phyloP scores from a whole-genome alignment of 2,113 vertebrate species.

The Syngnathoides biaculeatus region DNA sequence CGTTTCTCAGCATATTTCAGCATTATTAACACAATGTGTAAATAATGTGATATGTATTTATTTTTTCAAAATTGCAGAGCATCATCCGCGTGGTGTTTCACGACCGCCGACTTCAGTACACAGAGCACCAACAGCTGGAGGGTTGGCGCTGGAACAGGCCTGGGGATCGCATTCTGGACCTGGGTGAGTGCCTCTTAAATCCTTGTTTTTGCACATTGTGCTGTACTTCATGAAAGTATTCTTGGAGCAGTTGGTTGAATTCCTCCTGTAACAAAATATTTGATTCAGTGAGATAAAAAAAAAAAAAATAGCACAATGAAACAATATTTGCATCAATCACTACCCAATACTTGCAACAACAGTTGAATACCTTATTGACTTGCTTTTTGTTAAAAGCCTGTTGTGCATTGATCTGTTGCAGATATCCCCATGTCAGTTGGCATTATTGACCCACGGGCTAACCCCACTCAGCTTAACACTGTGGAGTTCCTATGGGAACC shows the following conservation, averaged over 20 bases:
- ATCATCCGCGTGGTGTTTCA: slow-evolving; percentile 97
- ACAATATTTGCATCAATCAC: not conserved
- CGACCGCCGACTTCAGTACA: slow-evolving; percentile 92
- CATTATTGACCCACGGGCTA: slow-evolving; percentile 92
- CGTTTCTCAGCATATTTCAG: not conserved
- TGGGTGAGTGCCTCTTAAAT: slow-evolving; percentile 75
- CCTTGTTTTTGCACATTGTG: not conserved
- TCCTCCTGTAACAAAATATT: not conserved
- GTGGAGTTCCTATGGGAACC: slow-evolving; percentile 98
- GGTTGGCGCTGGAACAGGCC: slow-evolving; percentile 97
- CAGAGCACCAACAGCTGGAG: slow-evolving; percentile 96
- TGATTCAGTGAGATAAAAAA: not conserved
- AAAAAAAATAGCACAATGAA: not conserved
- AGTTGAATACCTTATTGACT: not conserved
- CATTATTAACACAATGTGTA: not conserved
- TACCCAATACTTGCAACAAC: not conserved
- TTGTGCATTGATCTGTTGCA: slow-evolving; percentile 62
- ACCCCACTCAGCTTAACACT: slow-evolving; percentile 95
- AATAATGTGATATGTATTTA: not conserved
- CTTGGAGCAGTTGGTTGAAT: not conserved
- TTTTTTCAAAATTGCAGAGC: slow-evolving; percentile 72
- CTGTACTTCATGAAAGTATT: not conserved
- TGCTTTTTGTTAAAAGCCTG: slow-evolving; percentile 29
- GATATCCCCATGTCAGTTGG: slow-evolving; percentile 98
- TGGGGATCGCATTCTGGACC: slow-evolving; percentile 91